These are phyloP conservation scores for Platanista minor DNA, from an alignment of 2,113 vertebrate species.

Conservation along the genomic window DNA sequence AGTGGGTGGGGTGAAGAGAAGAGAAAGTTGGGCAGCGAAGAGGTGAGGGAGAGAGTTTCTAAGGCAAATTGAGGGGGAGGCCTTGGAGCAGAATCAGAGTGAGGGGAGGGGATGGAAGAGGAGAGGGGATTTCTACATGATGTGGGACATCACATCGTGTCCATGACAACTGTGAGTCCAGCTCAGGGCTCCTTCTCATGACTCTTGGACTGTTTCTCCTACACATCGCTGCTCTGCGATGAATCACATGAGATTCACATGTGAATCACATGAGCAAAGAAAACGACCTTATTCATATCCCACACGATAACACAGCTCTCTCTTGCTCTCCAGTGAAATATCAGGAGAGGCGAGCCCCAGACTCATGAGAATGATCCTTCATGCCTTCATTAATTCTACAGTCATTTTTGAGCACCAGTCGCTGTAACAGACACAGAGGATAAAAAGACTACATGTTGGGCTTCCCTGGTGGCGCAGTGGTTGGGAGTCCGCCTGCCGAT, in stretches of 20 bases:
- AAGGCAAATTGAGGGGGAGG: background rate
- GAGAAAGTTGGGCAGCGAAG: background rate
- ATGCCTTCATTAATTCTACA: background rate
- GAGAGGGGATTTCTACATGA: accelerated
- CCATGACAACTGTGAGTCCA: background rate
- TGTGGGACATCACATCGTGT: no score
- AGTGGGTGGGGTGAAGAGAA: no score
- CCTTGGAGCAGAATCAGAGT: background rate
- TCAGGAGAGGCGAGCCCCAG: background rate
- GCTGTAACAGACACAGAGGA: background rate
- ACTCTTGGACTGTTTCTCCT: background rate
- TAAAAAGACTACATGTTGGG: background rate
- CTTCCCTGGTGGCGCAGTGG: no score
- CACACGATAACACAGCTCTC: background rate
- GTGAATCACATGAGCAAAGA: background rate
- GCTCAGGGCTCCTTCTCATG: no score
- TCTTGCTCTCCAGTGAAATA: background rate
- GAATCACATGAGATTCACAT: background rate
- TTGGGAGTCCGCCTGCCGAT: no score
- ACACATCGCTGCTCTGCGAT: background rate
- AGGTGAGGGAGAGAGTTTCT: background rate
- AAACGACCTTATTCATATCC: background rate
- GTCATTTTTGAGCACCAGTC: background rate
- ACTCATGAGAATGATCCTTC: background rate
- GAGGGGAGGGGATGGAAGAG: no score